Base-by-base conservation (phyloP, 2,888 invertebrate species). In the Pharmacophagus antenor region DNA sequence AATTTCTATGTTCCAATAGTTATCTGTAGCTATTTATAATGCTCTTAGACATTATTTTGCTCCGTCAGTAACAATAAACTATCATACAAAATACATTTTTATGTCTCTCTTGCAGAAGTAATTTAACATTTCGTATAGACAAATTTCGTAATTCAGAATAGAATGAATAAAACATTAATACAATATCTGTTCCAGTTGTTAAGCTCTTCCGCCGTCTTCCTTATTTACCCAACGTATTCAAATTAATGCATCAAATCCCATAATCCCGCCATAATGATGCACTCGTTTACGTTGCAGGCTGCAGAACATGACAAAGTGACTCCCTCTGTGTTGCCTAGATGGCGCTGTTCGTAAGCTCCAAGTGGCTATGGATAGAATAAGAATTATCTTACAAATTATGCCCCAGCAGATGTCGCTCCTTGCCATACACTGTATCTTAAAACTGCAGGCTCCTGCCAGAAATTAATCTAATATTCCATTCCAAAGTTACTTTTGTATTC, bases 251-350 rank as follows among this genome's bases (percentile, higher is more conserved):
- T 61, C 56, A 61, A 67, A 65, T 65, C 65, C 67, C 56, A 62
- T 65, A 64, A 65, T 65, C 63, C 63, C 52, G 60, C 58, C 58
- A 60, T 62, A 58, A 61, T 66, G 62, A 65, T 66, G 66, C 67
- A 68, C 63, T 67, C 60, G 57, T 56, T 58, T 63, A 57, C 55
- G 49, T 56, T 55, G 60, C 61, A 49, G 44, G 48, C 53, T 62
- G 71, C 67, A 68, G 65, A 69, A 61, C 66, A 70, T 67, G 62
- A 71, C 76, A 68, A 74, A 74, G 72, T 77, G 65, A 72, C 61
- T 78, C 72, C 53, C 52, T 63, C 68, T 62, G 63, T 62, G 61
- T 69, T 65, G 66, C 64, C 70, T 78, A 84, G 84, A 84, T 82
- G 84, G 83, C 80, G 80, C 65, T 80, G 61, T 68, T 54, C 51